Evolutionary conservation across 2,888 invertebrate genomes (phyloP).

Genomic region (Drosophila sordidula): DNA sequence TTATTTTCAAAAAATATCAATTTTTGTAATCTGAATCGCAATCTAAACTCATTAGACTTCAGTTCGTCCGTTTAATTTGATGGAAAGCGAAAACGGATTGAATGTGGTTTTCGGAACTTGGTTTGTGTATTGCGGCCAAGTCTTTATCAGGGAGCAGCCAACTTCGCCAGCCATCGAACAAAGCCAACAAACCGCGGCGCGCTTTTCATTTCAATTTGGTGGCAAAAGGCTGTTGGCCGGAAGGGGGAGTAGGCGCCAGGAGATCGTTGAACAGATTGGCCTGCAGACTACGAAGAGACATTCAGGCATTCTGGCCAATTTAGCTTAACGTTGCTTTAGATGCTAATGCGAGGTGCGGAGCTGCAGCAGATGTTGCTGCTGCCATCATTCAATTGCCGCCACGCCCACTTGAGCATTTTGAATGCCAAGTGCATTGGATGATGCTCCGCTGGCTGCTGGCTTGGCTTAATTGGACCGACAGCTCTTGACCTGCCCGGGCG

Average conservation of each 20-base stretch:
- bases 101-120: slow-evolving; percentile 31
- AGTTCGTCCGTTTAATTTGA: too few relatives aligned
- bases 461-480: slow-evolving; percentile 61
- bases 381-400: slow-evolving; percentile 72
- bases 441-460: slow-evolving; percentile 38
- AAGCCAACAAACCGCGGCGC: slow-evolving; percentile 57
- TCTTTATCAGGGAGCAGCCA: slow-evolving; percentile 50
- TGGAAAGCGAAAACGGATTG: not conserved
- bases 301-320: slow-evolving; percentile 69
- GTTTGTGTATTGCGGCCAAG: slow-evolving; percentile 42
- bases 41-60: too few relatives aligned
- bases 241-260: not conserved
- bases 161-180: slow-evolving; percentile 51
- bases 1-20: too few relatives aligned
- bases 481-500: slow-evolving; percentile 43
- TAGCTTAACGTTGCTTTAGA: slow-evolving; percentile 52
- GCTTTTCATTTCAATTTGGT: slow-evolving; percentile 72
- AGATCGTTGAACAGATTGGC: slow-evolving; percentile 42
- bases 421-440: slow-evolving; percentile 56
- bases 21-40: too few relatives aligned
- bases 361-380: slow-evolving; percentile 23
- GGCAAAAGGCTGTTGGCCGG: slow-evolving; percentile 21
- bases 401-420: slow-evolving; percentile 58
- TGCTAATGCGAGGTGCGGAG: slow-evolving; percentile 3
- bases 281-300: slow-evolving; percentile 49